These are phyloP conservation scores for Lophius piscatorius DNA, from an alignment of 2,113 vertebrate genomes.

Conservation along the genomic window DNA sequence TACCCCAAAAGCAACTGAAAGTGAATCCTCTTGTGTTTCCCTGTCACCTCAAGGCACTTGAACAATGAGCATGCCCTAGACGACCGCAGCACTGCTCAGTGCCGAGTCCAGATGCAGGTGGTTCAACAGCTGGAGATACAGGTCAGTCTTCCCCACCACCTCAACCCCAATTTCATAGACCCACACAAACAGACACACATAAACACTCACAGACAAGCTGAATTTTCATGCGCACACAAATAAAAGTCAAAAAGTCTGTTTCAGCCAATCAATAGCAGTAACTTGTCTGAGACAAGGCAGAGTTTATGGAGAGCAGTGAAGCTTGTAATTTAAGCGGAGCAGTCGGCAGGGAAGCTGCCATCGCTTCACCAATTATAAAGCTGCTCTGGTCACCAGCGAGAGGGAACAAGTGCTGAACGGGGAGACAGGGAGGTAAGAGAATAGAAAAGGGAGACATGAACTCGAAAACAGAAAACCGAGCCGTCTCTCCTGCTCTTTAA, in stretches of 20 bases:
- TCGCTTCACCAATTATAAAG: slow-evolving; percentile 86
- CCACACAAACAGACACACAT: slow-evolving; percentile 1
- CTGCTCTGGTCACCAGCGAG: slow-evolving; percentile 74
- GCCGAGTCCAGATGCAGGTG: slow-evolving; percentile 99
- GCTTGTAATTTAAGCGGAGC: slow-evolving; percentile 82
- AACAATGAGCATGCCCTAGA: slow-evolving; percentile 98
- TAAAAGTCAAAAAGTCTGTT: slow-evolving; percentile 51
- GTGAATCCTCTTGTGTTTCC: slow-evolving; percentile 2
- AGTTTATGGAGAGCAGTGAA: slow-evolving; percentile 81
- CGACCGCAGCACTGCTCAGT: slow-evolving; percentile 98
- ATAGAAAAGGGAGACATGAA: slow-evolving; percentile 18
- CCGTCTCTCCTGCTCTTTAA: slow-evolving; percentile 61
- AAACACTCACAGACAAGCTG: background rate
- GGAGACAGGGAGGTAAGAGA: slow-evolving; percentile 21
- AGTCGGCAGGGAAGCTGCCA: slow-evolving; percentile 82
- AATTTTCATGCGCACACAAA: slow-evolving; percentile 49
- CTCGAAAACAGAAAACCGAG: slow-evolving; percentile 43
- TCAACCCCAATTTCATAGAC: too few relatives aligned
- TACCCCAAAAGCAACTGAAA: slow-evolving; percentile 17
- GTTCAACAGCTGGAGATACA: slow-evolving; percentile 99
- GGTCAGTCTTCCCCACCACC: too few relatives aligned
- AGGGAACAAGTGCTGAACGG: slow-evolving; percentile 25
- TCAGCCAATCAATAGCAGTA: slow-evolving; percentile 44
- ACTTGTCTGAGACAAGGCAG: slow-evolving; percentile 62
- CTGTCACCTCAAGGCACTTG: slow-evolving; percentile 87